These are phyloP conservation scores for Crioceris asparagi DNA, from an alignment of 2,888 invertebrate species.

Conservation along the genomic window DNA sequence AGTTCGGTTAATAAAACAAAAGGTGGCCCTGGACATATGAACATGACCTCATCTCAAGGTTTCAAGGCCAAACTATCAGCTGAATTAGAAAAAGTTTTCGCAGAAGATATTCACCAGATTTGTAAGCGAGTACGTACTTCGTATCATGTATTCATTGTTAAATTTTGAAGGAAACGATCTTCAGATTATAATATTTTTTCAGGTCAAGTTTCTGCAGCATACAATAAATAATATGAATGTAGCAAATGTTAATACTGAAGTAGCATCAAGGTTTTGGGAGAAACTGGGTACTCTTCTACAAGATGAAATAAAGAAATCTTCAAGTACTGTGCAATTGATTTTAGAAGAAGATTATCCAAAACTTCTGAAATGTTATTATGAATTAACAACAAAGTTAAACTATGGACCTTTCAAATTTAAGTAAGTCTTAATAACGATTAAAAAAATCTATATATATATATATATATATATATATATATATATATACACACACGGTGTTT, in stretches of 20 bases:
- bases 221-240: slow-evolving; percentile 40
- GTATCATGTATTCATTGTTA: not conserved
- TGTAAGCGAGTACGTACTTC: slow-evolving; percentile 51
- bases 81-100: slow-evolving; percentile 77
- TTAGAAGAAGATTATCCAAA: slow-evolving; percentile 83
- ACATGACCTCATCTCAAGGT: slow-evolving; percentile 36
- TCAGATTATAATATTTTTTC: slow-evolving; percentile 20
- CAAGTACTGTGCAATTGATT: slow-evolving; percentile 59
- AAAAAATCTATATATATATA: too few species aligned
- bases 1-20: slow-evolving; percentile 24
- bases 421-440: too few species aligned
- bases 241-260: slow-evolving; percentile 37
- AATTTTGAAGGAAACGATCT: not conserved
- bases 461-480: too few species aligned
- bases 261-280: slow-evolving; percentile 47
- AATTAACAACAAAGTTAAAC: slow-evolving; percentile 60
- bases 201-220: slow-evolving; percentile 41
- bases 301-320: slow-evolving; percentile 44
- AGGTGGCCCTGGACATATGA: slow-evolving; percentile 47
- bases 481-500: too few species aligned
- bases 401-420: slow-evolving; percentile 48
- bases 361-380: slow-evolving; percentile 69
- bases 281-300: slow-evolving; percentile 39
- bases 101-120: slow-evolving; percentile 58
- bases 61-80: slow-evolving; percentile 70